Conservation (phyloP, 2,888 invertebrate genomes). For the Congeria kusceri region DNA sequence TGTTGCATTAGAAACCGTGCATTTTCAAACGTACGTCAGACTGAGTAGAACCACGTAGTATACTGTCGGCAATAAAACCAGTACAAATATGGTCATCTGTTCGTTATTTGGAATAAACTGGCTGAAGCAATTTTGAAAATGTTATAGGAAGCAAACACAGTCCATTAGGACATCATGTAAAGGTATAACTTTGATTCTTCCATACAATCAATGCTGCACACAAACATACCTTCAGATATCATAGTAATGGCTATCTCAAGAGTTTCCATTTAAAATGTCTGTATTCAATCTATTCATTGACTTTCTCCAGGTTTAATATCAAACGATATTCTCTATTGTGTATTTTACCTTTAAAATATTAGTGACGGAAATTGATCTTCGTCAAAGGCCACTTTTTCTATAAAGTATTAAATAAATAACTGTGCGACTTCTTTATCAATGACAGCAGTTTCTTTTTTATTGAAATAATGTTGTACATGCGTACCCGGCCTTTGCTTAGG, state of each 20-base stretch:
- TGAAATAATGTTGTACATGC: too few relatives aligned
- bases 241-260: conserved; percentile 28
- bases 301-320: conserved; percentile 50
- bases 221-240: conserved; percentile 15
- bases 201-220: conserved; percentile 43
- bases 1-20: conserved; percentile 17
- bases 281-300: conserved; percentile 50
- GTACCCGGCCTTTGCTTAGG: too few relatives aligned
- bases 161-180: conserved; percentile 46
- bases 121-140: conserved; percentile 64
- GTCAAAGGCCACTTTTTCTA: conserved; percentile 12
- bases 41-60: too few relatives aligned
- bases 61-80: conserved; percentile 62
- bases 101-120: conserved; percentile 51
- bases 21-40: conserved; percentile 6
- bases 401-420: conserved; percentile 12
- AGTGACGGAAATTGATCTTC: conserved; percentile 37
- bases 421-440: conserved; percentile 17
- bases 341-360: conserved; percentile 50
- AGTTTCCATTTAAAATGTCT: conserved; percentile 55
- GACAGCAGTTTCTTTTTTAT: too few relatives aligned
- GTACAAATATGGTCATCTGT: conserved; percentile 27
- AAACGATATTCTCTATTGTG: conserved; percentile 50
- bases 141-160: conserved; percentile 41
- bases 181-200: conserved; percentile 47